A percentile compares a stretch with the other conserved stretches of the same genome.
Conservation (phyloP, 2,113 vertebrate species). For the Eptesicus fuscus region DNA sequence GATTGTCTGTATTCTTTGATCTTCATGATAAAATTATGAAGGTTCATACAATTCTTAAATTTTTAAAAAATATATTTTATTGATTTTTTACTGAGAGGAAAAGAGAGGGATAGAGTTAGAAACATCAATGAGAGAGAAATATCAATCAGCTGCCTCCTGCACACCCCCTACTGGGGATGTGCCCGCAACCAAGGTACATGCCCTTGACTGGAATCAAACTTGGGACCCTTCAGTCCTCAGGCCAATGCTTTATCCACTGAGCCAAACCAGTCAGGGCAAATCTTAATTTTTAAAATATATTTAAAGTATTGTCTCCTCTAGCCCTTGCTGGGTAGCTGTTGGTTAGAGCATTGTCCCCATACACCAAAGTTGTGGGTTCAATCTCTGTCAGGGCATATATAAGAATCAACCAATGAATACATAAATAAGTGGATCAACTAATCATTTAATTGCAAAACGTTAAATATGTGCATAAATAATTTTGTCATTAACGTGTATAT, state of each 20-base stretch:
- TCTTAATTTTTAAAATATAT: background rate
- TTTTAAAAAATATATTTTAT: no score
- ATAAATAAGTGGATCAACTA: background rate
- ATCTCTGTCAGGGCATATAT: background rate
- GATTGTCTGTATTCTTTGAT: background rate
- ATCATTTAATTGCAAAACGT: background rate
- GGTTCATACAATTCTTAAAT: background rate
- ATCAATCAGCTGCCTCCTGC: no score
- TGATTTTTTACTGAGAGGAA: no score
- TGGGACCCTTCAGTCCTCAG: no score
- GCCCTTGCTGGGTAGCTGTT: background rate
- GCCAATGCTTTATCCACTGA: no score
- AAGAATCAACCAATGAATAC: background rate
- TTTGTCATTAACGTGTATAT: background rate
- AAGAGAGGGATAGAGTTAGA: no score
- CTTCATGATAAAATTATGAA: background rate
- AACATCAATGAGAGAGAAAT: no score
- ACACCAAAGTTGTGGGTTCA: background rate
- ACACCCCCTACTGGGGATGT: no score
- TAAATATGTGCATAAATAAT: background rate
- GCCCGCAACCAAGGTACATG: no score
- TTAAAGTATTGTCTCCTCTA: background rate
- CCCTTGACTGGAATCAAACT: no score
- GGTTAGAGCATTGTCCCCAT: background rate
- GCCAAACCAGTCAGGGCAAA: no score